A percentile compares a stretch with the other conserved stretches of the same genome.
Conservation (phyloP, 2,797 vertebrate species). For the Enteromius fasciolatus region DNA sequence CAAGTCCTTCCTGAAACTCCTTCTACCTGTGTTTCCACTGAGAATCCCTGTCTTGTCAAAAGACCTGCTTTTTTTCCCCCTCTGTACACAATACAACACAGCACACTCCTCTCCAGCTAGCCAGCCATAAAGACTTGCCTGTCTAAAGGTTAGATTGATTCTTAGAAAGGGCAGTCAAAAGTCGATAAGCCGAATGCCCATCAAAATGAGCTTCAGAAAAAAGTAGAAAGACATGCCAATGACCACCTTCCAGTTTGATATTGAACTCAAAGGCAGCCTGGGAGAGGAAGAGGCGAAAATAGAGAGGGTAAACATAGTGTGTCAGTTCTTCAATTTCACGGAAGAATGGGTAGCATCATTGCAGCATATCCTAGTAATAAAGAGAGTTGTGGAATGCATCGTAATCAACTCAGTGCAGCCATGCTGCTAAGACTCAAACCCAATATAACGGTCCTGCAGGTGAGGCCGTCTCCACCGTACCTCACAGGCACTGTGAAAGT, state of each 20-base stretch:
- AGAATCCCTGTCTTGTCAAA: conserved; percentile 69
- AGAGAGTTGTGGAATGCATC: conserved; percentile 73
- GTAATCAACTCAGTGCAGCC: conserved; percentile 67
- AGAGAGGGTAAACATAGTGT: conserved; percentile 73
- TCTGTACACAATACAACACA: conserved; percentile 20
- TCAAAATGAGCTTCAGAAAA: conserved; percentile 62
- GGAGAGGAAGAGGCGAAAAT: conserved; percentile 61
- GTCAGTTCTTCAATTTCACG: conserved; percentile 84
- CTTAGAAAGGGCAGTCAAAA: conserved; percentile 58
- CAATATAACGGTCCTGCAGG: conserved; percentile 50
- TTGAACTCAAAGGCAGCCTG: conserved; percentile 69
- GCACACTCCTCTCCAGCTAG: conserved; percentile 59
- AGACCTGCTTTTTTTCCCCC: conserved; percentile 51
- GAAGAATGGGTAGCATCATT: conserved; percentile 76
- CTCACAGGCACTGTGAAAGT: conserved; percentile 22
- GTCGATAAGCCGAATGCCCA: conserved; percentile 59
- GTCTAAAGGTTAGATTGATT: conserved; percentile 57
- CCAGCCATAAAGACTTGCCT: conserved; percentile 52
- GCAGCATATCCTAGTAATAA: conserved; percentile 76
- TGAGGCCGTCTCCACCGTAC: conserved; percentile 49
- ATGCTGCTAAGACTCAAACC: conserved; percentile 52
- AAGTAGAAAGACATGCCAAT: conserved; percentile 46
- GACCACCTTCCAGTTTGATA: conserved; percentile 68
- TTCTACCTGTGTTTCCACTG: conserved; percentile 70
- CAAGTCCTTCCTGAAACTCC: conserved; percentile 69